Evolutionary conservation across 1,140 invertebrate species (phyloP).

Genomic region (Cherax quadricarinatus): DNA sequence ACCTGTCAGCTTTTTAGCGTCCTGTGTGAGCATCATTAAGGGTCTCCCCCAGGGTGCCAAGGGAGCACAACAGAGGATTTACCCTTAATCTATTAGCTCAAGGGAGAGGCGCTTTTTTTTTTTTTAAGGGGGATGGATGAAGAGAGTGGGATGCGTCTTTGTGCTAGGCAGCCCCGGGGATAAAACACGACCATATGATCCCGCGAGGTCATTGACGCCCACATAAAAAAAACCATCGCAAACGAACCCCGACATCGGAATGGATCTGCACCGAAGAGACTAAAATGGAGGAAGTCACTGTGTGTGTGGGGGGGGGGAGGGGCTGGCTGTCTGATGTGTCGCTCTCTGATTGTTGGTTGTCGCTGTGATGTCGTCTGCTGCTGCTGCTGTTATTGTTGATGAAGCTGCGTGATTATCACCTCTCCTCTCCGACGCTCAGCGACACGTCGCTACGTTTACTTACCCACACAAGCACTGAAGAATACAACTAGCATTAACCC

Average conservation of each 20-base stretch:
- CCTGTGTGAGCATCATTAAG: background rate
- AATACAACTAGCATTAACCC: too few relatives aligned
- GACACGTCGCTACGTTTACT: too few relatives aligned
- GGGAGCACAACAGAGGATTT: background rate
- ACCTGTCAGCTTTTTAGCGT: background rate
- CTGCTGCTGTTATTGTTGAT: too few relatives aligned
- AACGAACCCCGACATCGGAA: constrained; percentile 12
- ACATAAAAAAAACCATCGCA: constrained; percentile 41
- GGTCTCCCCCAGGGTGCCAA: background rate
- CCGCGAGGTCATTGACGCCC: constrained; percentile 48
- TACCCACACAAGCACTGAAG: too few relatives aligned
- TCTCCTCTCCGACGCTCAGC: too few relatives aligned
- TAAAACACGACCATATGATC: constrained; percentile 58
- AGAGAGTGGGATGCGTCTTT: constrained; percentile 9
- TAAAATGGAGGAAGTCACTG: background rate
- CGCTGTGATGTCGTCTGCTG: background rate
- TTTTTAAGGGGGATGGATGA: background rate
- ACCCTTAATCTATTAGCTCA: constrained; percentile 39
- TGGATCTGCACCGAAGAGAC: background rate
- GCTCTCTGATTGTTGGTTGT: background rate
- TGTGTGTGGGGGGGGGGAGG: background rate
- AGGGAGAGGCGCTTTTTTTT: background rate
- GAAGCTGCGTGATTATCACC: too few relatives aligned
- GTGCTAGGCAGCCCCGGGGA: constrained; percentile 13
- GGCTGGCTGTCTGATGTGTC: too few relatives aligned